phyloP scores from a whole-genome alignment of 2,888 invertebrate genomes.

The Listrodromus nycthemerus region DNA sequence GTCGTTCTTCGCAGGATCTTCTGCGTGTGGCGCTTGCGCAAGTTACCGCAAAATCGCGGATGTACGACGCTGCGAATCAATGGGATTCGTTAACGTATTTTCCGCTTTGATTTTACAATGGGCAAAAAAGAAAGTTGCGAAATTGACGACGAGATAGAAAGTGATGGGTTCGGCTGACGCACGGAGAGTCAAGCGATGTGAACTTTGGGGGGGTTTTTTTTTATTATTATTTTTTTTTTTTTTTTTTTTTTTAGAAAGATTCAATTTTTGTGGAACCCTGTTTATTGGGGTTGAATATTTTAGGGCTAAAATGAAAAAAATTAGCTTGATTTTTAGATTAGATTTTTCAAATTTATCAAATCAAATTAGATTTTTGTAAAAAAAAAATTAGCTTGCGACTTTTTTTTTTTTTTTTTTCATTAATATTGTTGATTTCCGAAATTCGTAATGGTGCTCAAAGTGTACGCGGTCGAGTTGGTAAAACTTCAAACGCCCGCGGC shows the following conservation, averaged over 20 bases:
- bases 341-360: no score
- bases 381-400: not conserved
- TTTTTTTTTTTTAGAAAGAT: no score
- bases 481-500: slow-evolving; percentile 31
- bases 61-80: not conserved
- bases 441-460: not conserved
- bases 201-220: not conserved
- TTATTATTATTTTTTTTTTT: no score
- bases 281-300: no score
- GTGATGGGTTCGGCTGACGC: slow-evolving; percentile 37
- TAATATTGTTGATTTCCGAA: not conserved
- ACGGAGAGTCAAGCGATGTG: not conserved
- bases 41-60: not conserved
- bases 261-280: no score
- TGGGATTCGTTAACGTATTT: not conserved
- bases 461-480: not conserved
- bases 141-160: slow-evolving; percentile 41
- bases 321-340: no score
- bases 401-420: not conserved
- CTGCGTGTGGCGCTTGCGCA: not conserved
- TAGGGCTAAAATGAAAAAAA: not conserved
- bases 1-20: not conserved
- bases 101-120: slow-evolving; percentile 9
- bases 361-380: no score
- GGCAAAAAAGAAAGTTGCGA: slow-evolving; percentile 50